Evolutionary conservation across 2,888 invertebrate genomes (phyloP).

Genomic region (Gastracanthus pulcherrimus): DNA sequence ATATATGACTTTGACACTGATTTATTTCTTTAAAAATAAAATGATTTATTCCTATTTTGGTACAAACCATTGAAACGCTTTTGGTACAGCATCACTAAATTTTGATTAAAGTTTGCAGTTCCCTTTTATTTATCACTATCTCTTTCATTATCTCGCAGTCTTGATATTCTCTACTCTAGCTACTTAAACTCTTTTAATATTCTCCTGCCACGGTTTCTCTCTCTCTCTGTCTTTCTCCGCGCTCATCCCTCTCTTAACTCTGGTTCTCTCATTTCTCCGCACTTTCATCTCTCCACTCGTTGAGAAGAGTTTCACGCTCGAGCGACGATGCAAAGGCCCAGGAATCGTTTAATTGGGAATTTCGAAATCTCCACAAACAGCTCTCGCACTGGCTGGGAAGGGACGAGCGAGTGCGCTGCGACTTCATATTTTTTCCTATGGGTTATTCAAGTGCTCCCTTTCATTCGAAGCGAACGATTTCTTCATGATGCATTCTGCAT

Average conservation of each 20-base stretch:
- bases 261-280: conserved; percentile 11
- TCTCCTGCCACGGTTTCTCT: background rate
- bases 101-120: conserved; percentile 25
- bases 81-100: background rate
- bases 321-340: conserved; percentile 28
- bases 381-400: background rate
- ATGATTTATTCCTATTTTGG: no score
- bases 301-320: conserved; percentile 27
- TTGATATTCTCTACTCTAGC: background rate
- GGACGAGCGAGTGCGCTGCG: background rate
- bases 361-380: conserved; percentile 48
- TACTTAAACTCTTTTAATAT: conserved; percentile 49
- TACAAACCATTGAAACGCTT: no score
- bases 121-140: conserved; percentile 43
- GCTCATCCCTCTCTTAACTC: background rate
- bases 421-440: conserved; percentile 10
- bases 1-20: no score
- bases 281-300: conserved; percentile 48
- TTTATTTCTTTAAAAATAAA: no score
- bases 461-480: no score
- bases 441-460: background rate
- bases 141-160: conserved; percentile 19
- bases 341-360: conserved; percentile 49
- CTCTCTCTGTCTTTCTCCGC: conserved; percentile 4
- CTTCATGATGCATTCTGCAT: no score